phyloP scores from a whole-genome alignment of 2,888 invertebrate species.

The Boloria selene region DNA sequence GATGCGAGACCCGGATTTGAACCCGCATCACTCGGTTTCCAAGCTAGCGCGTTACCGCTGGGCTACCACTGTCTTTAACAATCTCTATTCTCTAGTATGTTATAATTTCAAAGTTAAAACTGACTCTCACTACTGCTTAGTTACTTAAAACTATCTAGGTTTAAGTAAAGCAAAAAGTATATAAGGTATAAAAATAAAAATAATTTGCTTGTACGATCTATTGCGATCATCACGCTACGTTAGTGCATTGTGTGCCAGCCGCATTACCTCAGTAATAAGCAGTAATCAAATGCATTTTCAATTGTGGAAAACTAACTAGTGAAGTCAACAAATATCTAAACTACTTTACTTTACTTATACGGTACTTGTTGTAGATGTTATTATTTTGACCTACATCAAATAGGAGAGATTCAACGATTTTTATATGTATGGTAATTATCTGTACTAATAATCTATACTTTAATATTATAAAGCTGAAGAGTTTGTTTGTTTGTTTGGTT shows the following conservation, averaged over 20 bases:
- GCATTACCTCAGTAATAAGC: conserved; percentile 30
- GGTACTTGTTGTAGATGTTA: neutral
- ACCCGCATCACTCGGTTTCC: too few relatives aligned
- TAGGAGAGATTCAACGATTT: too few relatives aligned
- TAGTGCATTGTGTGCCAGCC: conserved; percentile 19
- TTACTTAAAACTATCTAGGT: neutral
- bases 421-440: too few relatives aligned
- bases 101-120: too few relatives aligned
- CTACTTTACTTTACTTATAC: too few relatives aligned
- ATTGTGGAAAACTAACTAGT: conserved; percentile 9
- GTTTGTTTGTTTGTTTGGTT: too few relatives aligned
- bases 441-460: too few relatives aligned
- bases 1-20: too few relatives aligned
- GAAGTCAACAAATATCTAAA: conserved; percentile 11
- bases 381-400: neutral
- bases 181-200: neutral
- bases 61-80: too few relatives aligned
- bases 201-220: conserved; percentile 5
- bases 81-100: too few relatives aligned
- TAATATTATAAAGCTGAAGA: too few relatives aligned
- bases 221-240: conserved; percentile 22
- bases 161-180: neutral
- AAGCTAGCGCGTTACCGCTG: too few relatives aligned
- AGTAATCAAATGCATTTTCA: conserved; percentile 25
- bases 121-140: neutral